Evolutionary conservation across 1,140 invertebrate species (phyloP).

Genomic region (Drosophila persimilis): DNA sequence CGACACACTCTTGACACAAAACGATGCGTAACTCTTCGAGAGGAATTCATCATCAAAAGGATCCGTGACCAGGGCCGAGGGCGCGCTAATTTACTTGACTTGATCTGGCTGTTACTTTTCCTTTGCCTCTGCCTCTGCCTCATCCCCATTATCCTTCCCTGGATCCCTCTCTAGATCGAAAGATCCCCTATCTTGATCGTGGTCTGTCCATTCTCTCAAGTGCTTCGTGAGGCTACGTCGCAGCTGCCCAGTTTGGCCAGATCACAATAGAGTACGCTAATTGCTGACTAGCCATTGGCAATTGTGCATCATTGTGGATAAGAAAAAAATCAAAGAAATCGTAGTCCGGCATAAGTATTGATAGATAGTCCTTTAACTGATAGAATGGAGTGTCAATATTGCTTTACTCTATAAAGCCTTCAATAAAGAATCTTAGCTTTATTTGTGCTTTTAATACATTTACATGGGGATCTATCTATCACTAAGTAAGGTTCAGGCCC

Average conservation of each 20-base stretch:
- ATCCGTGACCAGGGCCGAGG: constrained; percentile 66
- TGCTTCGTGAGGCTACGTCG: constrained; percentile 23
- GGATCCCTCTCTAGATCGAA: no score
- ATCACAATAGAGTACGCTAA: constrained; percentile 64
- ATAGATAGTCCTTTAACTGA: no score
- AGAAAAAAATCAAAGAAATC: no score
- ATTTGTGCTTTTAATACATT: no score
- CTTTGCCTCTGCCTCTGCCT: no score
- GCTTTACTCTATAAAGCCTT: no score
- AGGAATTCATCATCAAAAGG: constrained; percentile 70
- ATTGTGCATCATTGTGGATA: background rate
- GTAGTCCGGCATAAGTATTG: no score
- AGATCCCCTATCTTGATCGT: constrained; percentile 29
- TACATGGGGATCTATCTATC: no score
- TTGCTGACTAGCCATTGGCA: constrained; percentile 76
- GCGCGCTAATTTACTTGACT: constrained; percentile 66
- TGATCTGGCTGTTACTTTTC: constrained; percentile 23
- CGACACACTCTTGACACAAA: constrained; percentile 80
- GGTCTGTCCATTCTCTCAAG: constrained; percentile 24
- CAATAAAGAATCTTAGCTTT: no score
- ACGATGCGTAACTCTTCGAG: constrained; percentile 80
- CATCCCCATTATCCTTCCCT: background rate
- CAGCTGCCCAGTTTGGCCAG: constrained; percentile 53
- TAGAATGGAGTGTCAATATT: no score
- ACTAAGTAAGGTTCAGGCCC: no score